phyloP scores from a whole-genome alignment of 1,140 invertebrate species.

The Thrips palmi region DNA sequence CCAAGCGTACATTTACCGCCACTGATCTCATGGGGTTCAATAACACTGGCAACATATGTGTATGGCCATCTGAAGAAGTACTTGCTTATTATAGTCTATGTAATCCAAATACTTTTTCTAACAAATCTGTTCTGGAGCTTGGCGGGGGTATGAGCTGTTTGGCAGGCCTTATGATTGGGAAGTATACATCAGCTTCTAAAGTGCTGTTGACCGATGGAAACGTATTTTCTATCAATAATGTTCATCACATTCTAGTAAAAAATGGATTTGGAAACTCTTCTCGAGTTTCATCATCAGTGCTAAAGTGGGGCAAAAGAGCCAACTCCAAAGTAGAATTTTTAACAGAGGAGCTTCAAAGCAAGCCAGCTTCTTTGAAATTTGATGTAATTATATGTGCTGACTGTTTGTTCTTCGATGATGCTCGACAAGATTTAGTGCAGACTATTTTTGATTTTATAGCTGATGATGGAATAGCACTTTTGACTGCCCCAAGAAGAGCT shows the following conservation, averaged over 20 bases:
- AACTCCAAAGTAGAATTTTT: not conserved
- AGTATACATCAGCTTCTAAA: constrained; percentile 34
- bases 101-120: constrained; percentile 38
- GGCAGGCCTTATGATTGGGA: constrained; percentile 54
- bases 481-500: constrained; percentile 59
- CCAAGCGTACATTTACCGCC: constrained; percentile 39
- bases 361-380: constrained; percentile 24
- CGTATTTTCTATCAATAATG: constrained; percentile 54
- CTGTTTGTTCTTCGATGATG: constrained; percentile 70
- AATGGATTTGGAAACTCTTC: constrained; percentile 32
- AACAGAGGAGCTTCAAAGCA: too few relatives aligned
- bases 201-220: constrained; percentile 65
- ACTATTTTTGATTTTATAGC: constrained; percentile 46
- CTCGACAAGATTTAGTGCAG: constrained; percentile 44
- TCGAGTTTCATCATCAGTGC: constrained; percentile 21
- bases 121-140: constrained; percentile 52
- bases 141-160: constrained; percentile 76
- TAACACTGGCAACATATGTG: constrained; percentile 79
- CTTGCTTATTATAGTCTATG: constrained; percentile 52
- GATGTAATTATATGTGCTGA: constrained; percentile 60
- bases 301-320: constrained; percentile 26
- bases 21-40: constrained; percentile 67
- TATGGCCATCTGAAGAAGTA: constrained; percentile 80
- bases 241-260: constrained; percentile 36
- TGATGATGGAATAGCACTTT: constrained; percentile 41